These are phyloP conservation scores for Bergia sp. DNA, from an alignment of 92 coral and sea anemone genomes.

Conservation along the genomic window DNA sequence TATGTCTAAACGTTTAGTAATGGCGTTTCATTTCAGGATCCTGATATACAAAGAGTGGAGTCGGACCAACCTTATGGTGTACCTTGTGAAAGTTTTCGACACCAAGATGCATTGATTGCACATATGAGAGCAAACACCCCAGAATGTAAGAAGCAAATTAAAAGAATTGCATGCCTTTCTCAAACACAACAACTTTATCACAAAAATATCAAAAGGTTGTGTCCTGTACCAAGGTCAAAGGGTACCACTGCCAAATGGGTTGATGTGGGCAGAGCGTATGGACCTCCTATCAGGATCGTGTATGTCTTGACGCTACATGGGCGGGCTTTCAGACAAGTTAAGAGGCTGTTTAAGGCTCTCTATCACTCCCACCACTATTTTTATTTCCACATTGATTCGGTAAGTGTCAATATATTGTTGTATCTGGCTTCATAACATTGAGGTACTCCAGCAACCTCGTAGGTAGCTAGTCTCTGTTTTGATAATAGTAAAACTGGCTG, in stretches of 20 bases:
- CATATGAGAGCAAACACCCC: constrained; percentile 76
- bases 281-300: constrained; percentile 84
- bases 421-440: no score
- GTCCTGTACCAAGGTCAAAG: constrained; percentile 70
- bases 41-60: not conserved
- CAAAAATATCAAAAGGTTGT: constrained; percentile 19
- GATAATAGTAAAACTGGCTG: no score
- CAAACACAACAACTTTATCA: constrained; percentile 61
- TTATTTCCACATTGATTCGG: constrained; percentile 63
- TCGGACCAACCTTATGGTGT: constrained; percentile 63
- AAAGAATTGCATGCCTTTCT: constrained; percentile 43
- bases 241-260: constrained; percentile 73
- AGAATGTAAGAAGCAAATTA: constrained; percentile 73
- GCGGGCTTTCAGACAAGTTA: no score
- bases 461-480: no score
- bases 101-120: constrained; percentile 84
- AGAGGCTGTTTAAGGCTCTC: no score
- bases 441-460: no score
- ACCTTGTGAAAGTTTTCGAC: constrained; percentile 66
- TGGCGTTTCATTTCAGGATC: no score
- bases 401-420: constrained; percentile 48
- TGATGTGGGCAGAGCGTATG: constrained; percentile 62
- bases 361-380: constrained; percentile 72
- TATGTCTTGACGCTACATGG: constrained; percentile 61
- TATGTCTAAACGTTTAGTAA: no score